Evolutionary conservation across 1,140 invertebrate species (phyloP).

Genomic region (Tetragnatha versicolor): DNA sequence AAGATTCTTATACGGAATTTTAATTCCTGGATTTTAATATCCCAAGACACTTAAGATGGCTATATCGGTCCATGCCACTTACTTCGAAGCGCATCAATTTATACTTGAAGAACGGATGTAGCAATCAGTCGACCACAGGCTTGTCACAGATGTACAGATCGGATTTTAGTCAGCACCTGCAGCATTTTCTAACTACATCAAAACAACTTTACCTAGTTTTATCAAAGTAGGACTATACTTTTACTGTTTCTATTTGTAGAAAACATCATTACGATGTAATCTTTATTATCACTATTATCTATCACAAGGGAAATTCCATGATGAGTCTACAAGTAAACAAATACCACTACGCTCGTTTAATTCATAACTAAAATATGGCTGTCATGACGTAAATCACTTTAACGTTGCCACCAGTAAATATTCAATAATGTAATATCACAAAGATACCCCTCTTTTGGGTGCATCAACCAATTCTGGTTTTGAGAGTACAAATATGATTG

Average conservation of each 20-base stretch:
- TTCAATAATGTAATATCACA: too few species aligned
- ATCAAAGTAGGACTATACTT: neutral
- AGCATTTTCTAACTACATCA: conserved; percentile 2
- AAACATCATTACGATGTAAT: neutral
- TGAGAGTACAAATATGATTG: too few species aligned
- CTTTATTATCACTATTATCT: neutral
- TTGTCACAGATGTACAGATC: conserved; percentile 7
- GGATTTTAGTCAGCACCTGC: conserved; percentile 3
- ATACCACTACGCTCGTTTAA: conserved; percentile 20
- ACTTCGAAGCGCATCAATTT: conserved; percentile 20
- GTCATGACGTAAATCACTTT: conserved; percentile 23
- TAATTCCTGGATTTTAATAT: too few species aligned
- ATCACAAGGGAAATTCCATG: neutral
- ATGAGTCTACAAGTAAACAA: conserved; percentile 34
- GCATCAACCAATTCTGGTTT: too few species aligned
- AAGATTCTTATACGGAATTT: too few species aligned
- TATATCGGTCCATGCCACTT: neutral
- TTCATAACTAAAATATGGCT: conserved; percentile 39
- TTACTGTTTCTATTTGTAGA: neutral
- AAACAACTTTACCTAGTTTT: neutral
- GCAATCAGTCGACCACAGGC: conserved; percentile 24
- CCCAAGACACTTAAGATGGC: too few species aligned
- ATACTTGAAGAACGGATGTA: conserved; percentile 46
- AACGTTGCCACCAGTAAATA: conserved; percentile 32
- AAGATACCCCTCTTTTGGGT: too few species aligned